Conservation (phyloP, 2,888 invertebrate genomes). For the Chamaedrilus cognettii region DNA sequence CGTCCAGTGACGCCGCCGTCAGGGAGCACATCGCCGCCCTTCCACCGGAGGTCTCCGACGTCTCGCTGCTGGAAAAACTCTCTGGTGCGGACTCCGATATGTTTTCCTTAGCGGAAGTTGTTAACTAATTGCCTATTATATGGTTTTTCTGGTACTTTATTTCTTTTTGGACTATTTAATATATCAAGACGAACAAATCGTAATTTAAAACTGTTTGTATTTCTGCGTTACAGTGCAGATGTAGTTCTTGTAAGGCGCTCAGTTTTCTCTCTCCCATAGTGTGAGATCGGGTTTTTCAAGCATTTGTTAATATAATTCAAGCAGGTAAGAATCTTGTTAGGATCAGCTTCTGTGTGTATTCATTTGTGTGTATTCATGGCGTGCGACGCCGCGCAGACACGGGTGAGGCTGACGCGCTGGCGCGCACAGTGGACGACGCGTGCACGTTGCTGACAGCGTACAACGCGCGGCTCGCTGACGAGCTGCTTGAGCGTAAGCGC, state of each 20-base stretch:
- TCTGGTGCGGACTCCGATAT: conserved; percentile 66
- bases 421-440: conserved; percentile 84
- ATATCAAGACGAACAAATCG: too few relatives aligned
- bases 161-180: too few relatives aligned
- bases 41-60: conserved; percentile 93
- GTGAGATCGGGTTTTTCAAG: too few relatives aligned
- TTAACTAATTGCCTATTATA: too few relatives aligned
- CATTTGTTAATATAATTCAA: too few relatives aligned
- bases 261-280: too few relatives aligned
- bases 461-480: conserved; percentile 80
- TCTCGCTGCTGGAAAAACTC: conserved; percentile 80
- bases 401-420: conserved; percentile 67
- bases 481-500: conserved; percentile 73
- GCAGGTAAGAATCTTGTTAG: conserved; percentile 86
- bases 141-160: too few relatives aligned
- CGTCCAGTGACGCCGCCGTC: conserved; percentile 91
- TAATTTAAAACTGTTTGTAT: too few relatives aligned
- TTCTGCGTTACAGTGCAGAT: too few relatives aligned
- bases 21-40: conserved; percentile 90
- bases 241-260: too few relatives aligned
- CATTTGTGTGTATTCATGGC: neutral
- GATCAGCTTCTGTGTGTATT: conserved; percentile 49
- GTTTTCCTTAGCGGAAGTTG: neutral
- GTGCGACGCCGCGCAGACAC: conserved; percentile 43
- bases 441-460: conserved; percentile 84